Evolutionary conservation across 2,888 invertebrate species (phyloP), one percentile per base, ranked within the genome.

Genomic region (Sepioteuthis lessoniana): DNA sequence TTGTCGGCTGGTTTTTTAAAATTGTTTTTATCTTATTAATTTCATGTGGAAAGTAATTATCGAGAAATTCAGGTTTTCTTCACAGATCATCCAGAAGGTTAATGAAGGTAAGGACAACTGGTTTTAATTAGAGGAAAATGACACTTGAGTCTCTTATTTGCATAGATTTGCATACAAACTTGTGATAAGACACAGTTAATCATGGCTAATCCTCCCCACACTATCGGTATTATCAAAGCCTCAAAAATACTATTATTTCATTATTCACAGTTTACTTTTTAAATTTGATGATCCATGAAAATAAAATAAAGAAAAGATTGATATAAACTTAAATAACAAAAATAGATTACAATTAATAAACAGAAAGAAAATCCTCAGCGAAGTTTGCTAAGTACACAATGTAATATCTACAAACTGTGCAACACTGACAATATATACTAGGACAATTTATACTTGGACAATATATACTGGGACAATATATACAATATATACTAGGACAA

Each of bases 271-370:
- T 76, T 76, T 76, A 76, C 76, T 76, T n/a, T 76, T 31, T n/a
- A 76, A 76, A 76, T 76, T 76, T 76, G 31, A 76, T 76, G 76
- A 76, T 76, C 76, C 76, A 76, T 76, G n/a, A n/a, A n/a, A n/a
- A n/a, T n/a, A n/a, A n/a, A n/a, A n/a, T n/a, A n/a, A n/a, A n/a
- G n/a, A n/a, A n/a, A n/a, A n/a, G n/a, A n/a, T n/a, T n/a, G n/a
- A n/a, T n/a, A n/a, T n/a, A n/a, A n/a, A n/a, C n/a, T n/a, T n/a
- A n/a, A n/a, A n/a, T n/a, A n/a, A n/a, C n/a, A n/a, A n/a, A n/a
- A n/a, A n/a, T n/a, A n/a, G n/a, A n/a, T n/a, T n/a, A n/a, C n/a
- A n/a, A n/a, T n/a, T n/a, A n/a, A n/a, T n/a, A n/a, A n/a, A n/a
- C n/a, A n/a, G n/a, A n/a, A n/a, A n/a, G n/a, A n/a, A n/a, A n/a